These are phyloP conservation scores for Pygoscelis antarcticus DNA, from an alignment of 2,113 vertebrate genomes.

Conservation along the genomic window DNA sequence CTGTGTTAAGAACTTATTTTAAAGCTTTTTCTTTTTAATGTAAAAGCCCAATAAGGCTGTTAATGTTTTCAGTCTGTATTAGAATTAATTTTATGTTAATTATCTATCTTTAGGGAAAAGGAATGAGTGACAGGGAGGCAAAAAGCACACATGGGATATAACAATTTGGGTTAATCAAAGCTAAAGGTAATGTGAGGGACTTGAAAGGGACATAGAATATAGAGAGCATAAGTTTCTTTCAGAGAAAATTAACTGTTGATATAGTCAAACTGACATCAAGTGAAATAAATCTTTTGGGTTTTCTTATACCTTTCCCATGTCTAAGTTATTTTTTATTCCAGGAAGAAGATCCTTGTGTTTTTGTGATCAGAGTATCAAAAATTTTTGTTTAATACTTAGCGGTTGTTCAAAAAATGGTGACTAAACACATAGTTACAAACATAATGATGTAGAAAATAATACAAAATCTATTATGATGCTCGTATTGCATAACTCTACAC, in stretches of 20 bases:
- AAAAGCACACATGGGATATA: not conserved
- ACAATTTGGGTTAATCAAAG: not conserved
- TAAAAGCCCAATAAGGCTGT: not conserved
- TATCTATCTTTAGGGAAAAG: not conserved
- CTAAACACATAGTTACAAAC: not conserved
- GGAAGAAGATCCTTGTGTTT: not conserved
- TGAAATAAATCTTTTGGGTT: not conserved
- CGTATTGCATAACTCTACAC: not conserved
- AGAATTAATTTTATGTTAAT: not conserved
- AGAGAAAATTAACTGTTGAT: not conserved
- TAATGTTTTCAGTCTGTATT: not conserved
- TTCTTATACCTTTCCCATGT: not conserved
- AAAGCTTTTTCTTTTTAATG: not conserved
- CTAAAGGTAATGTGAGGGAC: not conserved
- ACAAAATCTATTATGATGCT: not conserved
- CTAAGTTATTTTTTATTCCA: not conserved
- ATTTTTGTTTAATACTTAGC: not conserved
- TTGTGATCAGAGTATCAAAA: not conserved
- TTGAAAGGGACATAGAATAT: not conserved
- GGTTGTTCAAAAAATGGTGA: not conserved
- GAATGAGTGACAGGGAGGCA: not conserved
- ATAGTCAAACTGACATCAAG: not conserved
- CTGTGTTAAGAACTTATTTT: not conserved
- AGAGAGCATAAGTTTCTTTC: not conserved
- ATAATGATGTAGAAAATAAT: not conserved